Percentiles rank a stretch among this genome's conserved stretches.
Conservation (phyloP, 2,888 invertebrate genomes). For the Acanthoscelides obtectus region DNA sequence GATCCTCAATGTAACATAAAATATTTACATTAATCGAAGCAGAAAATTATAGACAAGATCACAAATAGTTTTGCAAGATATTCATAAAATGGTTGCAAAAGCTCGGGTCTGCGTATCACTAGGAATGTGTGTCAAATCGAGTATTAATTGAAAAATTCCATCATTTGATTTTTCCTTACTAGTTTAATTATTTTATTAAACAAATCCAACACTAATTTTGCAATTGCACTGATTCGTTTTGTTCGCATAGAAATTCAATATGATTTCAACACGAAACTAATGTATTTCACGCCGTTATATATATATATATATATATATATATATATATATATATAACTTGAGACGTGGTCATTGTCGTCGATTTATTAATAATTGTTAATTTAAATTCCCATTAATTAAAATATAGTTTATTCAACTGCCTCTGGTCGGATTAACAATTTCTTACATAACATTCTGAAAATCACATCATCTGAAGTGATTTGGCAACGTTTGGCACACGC, state of each 20-base stretch:
- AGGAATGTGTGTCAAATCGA: not conserved
- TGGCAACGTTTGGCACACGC: no score
- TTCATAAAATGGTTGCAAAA: not conserved
- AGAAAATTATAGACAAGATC: not conserved
- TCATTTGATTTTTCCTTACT: not conserved
- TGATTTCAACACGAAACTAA: not conserved
- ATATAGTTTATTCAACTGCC: no score
- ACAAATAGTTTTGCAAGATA: not conserved
- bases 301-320: no score
- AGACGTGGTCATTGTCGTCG: no score
- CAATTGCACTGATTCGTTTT: not conserved
- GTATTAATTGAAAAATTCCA: not conserved
- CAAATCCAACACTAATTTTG: not conserved
- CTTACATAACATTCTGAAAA: no score
- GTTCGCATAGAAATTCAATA: not conserved
- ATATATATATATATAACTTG: no score
- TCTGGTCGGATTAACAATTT: no score
- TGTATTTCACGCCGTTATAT: not conserved
- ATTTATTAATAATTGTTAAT: no score
- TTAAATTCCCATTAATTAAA: no score
- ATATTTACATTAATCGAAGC: not conserved
- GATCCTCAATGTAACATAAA: no score
- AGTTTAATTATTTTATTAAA: not conserved
- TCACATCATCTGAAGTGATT: no score
- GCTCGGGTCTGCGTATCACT: not conserved